Evolutionary conservation across 2,113 vertebrate species (phyloP), one percentile per base, ranked within the genome.

Genomic region (Cephalopholis sonnerati): DNA sequence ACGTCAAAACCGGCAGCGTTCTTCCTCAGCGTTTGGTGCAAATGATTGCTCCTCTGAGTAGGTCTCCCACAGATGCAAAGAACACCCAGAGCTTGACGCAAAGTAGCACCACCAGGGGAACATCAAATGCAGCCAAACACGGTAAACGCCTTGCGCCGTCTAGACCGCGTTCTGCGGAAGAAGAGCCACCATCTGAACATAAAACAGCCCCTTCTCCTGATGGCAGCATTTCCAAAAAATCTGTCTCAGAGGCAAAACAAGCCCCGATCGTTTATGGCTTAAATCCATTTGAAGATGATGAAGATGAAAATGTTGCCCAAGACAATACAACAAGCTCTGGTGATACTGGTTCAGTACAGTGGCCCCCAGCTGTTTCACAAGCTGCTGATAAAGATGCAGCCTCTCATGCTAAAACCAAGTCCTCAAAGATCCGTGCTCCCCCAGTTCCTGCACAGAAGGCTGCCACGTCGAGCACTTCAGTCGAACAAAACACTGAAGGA

Each of bases 351-450:
- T 61, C 88, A 2, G 2, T 44, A 1, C 25, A 4, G 2, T 32
- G 76, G 71, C 63, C 85, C 51, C 58, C 71, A 22, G n/a, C 54
- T 2, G 15, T 5, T 48, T 25, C 71, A 7, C 64, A 25, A 67
- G n/a, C 25, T 64, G 51, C 46, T 22, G 74, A 74, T 54, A 59
- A 84, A 50, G 63, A 91, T 5, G 27, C 10, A 1, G 11, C 64
- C 4, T 72, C 79, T 61, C 50, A 61, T 18, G 39, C 63, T 9
- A 89, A 90, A 78, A 32, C 62, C n/a, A 91, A 78, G 73, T 91
- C 89, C 3, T 86, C 77, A 22, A 96, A 94, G 75, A 65, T 71
- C 25, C 94, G 4, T 1, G 94, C 95, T 8, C 95, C 95, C 0
- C 44, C 48, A 18, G 91, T 94, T 46, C 94, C 95, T 50, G 70